Evolutionary conservation across 2,888 invertebrate species (phyloP), one percentile per base, ranked within the genome.

Genomic region (Piscicola geometra): DNA sequence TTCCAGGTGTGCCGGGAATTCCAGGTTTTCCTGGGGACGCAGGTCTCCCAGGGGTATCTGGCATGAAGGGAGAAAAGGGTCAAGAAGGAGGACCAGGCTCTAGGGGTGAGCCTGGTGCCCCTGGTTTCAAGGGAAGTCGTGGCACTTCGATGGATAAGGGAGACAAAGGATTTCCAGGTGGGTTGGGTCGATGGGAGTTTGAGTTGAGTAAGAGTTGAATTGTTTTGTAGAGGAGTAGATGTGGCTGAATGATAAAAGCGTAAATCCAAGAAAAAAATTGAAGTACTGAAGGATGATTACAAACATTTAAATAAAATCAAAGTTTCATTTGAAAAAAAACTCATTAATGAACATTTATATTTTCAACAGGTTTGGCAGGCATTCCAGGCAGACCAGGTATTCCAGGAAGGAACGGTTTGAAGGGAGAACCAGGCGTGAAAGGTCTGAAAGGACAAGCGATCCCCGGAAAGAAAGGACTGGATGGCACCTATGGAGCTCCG

Each of bases 1-100:
- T 69, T 36, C 35, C 69, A 25, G 36, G 50, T 28, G 28, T 71
- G 18, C 32, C 41, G 32, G 73, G 73, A 64, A 32, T 1, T 56
- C 73, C 35, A 25, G 72, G 56, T 9, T 25, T 32, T 50, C 52
- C 25, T 30, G 60, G 60, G 18, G 52, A 56, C 21, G 2, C 56
- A 15, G 76, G 77, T 30, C 18, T 15, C 1, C 68, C 79, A 50
- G 84, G 84, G 50, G 15, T 25, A 0, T 28, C 68, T 15, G 77
- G 77, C 2, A 32, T 1, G 21, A 15, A 9, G 1, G 73, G 73
- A 35, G 2, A 25, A 32, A 73, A 73, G 52, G 73, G 73, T 35
- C 64, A 56, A n/a, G 76, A 71, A 76, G 77, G 77, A n/a, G 68
- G 50, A 30, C 71, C n/a, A 30, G 64, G 67, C 18, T 30, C 47